Conservation (phyloP, 2,888 invertebrate genomes). For the Octonoba sinensis region DNA sequence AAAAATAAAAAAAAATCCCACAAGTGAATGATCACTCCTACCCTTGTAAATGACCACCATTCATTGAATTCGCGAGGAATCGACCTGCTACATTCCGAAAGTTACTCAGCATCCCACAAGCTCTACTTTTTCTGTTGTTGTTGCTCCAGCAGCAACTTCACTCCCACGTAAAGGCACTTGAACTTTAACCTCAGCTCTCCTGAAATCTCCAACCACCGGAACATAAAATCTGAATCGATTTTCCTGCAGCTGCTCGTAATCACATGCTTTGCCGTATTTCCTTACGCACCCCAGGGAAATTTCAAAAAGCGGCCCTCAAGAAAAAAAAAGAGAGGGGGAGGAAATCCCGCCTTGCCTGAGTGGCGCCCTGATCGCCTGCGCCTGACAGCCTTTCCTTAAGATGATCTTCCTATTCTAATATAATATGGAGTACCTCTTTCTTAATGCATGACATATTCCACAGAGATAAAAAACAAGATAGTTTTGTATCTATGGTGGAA, state of each 20-base stretch:
- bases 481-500: too few species aligned
- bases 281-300: conserved; percentile 38
- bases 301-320: conserved; percentile 11
- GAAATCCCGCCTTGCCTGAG: conserved; percentile 3
- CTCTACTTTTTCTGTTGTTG: background rate
- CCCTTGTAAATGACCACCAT: too few species aligned
- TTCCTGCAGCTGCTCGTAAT: conserved; percentile 39
- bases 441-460: too few species aligned
- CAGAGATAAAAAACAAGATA: too few species aligned
- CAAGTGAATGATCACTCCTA: too few species aligned
- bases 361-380: conserved; percentile 43
- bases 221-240: background rate
- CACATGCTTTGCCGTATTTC: conserved; percentile 48
- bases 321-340: conserved; percentile 4
- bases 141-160: too few species aligned
- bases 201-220: background rate
- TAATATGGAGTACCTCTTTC: background rate
- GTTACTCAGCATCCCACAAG: too few species aligned
- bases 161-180: too few species aligned
- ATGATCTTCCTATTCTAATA: conserved; percentile 51
- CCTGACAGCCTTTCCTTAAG: conserved; percentile 32
- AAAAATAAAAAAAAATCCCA: too few species aligned
- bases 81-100: too few species aligned
- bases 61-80: too few species aligned
- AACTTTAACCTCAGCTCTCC: background rate